Evolutionary conservation across 2,888 invertebrate genomes (phyloP), one percentile per base, ranked within the genome.

Genomic region (Orthosia gracilis): DNA sequence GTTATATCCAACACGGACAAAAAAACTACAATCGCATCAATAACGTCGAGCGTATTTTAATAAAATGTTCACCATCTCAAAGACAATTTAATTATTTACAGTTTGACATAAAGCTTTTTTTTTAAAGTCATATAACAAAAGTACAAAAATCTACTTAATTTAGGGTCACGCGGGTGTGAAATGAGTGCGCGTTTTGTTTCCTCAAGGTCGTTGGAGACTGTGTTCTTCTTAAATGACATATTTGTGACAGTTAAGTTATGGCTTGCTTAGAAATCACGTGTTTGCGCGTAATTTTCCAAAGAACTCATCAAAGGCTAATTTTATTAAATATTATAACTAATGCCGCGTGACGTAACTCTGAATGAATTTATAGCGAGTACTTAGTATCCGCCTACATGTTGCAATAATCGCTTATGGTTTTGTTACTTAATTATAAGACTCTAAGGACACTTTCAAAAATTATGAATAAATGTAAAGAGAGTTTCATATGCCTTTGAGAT

Each of bases 281-380:
- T 50, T 50, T 7, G 21, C 54, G 45, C 49, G 76, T 65, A 49
- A 40, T 71, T 61, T 76, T 76, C 65, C 61, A 40, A 84, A 58
- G 68, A 73, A 70, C 55, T 49, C 68, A 81, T 84, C n/a, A 84
- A 69, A 55, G 65, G 68, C 31, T 66, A 76, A 80, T 84, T 80
- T 81, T 64, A 77, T 81, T 76, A 64, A 81, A 71, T 84, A 84
- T 81, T 69, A 76, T 81, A 59, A 81, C 54, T 66, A 23, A 84
- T 81, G 49, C 70, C 50, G 58, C 82, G 82, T 82, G 75, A 83
- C 83, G 55, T 64, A 67, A 82, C 64, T 82, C 52, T 26, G 45
- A 70, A 79, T 81, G 23, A 59, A 62, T 81, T 62, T 9, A 12
- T 45, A 62, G 11, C 26, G 70, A 55, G 40, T 50, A 55, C 17